Evolutionary conservation across 2,888 invertebrate genomes (phyloP).

Genomic region (Melikaiella ostensackeni): DNA sequence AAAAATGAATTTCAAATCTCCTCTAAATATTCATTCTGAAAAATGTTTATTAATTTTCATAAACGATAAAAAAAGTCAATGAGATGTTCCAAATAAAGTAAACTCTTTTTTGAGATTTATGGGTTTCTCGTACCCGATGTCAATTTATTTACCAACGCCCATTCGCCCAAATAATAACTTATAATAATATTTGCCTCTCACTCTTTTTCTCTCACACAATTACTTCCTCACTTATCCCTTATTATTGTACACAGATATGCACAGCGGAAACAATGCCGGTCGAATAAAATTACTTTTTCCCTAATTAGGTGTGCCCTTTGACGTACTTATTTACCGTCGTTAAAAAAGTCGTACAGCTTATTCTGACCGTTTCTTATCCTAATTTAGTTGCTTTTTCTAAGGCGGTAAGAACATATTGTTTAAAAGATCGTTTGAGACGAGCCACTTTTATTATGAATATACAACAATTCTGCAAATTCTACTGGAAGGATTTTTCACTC

Average conservation of each 20-base stretch:
- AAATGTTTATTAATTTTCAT: too few species aligned
- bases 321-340: constrained; percentile 8
- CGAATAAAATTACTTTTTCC: constrained; percentile 20
- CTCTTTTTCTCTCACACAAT: not conserved
- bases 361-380: constrained; percentile 9
- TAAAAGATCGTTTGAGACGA: constrained; percentile 29
- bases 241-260: constrained; percentile 18
- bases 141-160: constrained; percentile 35
- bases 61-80: not conserved
- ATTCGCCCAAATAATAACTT: constrained; percentile 14
- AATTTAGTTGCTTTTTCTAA: constrained; percentile 11
- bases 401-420: constrained; percentile 28
- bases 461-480: constrained; percentile 20
- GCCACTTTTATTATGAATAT: constrained; percentile 14
- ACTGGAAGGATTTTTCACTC: constrained; percentile 9
- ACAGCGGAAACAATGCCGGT: constrained; percentile 10
- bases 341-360: constrained; percentile 22
- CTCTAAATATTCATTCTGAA: too few species aligned
- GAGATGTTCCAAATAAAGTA: not conserved
- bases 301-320: constrained; percentile 32
- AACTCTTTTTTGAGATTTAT: constrained; percentile 18
- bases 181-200: constrained; percentile 21
- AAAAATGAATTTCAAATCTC: not conserved
- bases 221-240: not conserved
- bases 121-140: constrained; percentile 23